Percentiles rank a stretch among this genome's conserved stretches.
phyloP scores from a whole-genome alignment of 2,888 invertebrate genomes.

The Platycheirus albimanus region DNA sequence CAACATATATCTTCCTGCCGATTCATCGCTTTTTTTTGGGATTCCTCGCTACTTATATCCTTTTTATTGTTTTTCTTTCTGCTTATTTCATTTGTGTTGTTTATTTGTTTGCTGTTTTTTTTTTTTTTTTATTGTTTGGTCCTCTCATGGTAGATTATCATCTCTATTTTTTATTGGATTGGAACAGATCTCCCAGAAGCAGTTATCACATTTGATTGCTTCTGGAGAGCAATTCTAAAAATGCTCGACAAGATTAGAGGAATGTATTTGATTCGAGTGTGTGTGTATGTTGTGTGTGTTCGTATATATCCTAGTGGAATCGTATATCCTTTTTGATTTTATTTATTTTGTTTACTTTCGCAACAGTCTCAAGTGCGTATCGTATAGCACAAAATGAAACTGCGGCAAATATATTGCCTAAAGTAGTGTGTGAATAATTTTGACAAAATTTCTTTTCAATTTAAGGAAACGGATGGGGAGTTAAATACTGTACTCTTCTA shows the following conservation, averaged over 20 bases:
- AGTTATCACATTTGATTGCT: constrained; percentile 71
- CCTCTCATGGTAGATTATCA: constrained; percentile 52
- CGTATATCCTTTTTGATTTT: not conserved
- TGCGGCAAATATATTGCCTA: constrained; percentile 1
- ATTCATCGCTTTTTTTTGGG: constrained; percentile 60
- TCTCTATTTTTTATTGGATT: constrained; percentile 64
- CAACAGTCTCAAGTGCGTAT: constrained; percentile 55
- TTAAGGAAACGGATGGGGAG: no score
- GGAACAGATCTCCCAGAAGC: constrained; percentile 55
- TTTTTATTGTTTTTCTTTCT: constrained; percentile 53
- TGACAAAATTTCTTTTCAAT: not conserved
- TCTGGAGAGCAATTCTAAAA: constrained; percentile 50
- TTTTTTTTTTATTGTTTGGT: constrained; percentile 22
- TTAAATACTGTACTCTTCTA: no score
- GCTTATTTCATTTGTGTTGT: constrained; percentile 37
- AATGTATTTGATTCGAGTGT: constrained; percentile 6
- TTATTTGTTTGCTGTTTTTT: constrained; percentile 21
- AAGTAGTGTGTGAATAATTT: not conserved
- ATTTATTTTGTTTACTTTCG: constrained; percentile 10
- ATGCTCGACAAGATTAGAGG: constrained; percentile 32
- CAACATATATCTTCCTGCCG: constrained; percentile 64
- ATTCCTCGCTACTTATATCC: constrained; percentile 21
- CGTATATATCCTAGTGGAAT: constrained; percentile 11
- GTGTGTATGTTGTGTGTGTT: no score
- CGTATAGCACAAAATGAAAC: constrained; percentile 45